Conservation (phyloP, 2,113 vertebrate genomes). For the Verasper variegatus region DNA sequence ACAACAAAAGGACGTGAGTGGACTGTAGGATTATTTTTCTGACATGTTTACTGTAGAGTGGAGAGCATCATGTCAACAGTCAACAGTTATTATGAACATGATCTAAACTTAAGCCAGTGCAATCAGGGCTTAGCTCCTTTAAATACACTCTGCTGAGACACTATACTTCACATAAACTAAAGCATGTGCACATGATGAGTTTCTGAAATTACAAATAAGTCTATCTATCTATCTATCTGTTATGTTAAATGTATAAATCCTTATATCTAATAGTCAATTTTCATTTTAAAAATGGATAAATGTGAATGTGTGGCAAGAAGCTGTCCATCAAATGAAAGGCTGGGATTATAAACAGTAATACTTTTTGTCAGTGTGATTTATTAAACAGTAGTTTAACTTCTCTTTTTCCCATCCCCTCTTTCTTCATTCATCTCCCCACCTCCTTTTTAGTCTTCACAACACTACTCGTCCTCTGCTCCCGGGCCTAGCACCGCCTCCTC, state of each 20-base stretch:
- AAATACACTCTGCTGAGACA: not conserved
- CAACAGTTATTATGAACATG: too few species aligned
- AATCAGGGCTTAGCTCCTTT: not conserved
- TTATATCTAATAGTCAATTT: not conserved
- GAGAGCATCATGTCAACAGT: slow-evolving; percentile 4
- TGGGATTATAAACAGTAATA: too few species aligned
- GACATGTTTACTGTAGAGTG: not conserved
- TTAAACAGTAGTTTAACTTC: not conserved
- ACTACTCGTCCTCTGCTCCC: slow-evolving; percentile 76
- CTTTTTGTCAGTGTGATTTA: too few species aligned
- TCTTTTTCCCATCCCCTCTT: slow-evolving; percentile 1
- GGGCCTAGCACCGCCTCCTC: slow-evolving; percentile 66
- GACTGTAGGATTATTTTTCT: slow-evolving; percentile 8
- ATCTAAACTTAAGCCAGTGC: too few species aligned
- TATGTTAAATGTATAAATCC: too few species aligned
- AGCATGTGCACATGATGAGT: not conserved
- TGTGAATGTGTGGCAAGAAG: not conserved
- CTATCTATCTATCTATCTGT: not conserved
- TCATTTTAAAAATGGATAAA: not conserved
- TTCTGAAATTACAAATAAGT: too few species aligned
- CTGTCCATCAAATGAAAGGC: slow-evolving; percentile 2
- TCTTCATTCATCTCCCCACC: not conserved
- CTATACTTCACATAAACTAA: slow-evolving; percentile 2
- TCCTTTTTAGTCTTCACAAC: slow-evolving; percentile 45
- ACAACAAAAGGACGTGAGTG: slow-evolving; percentile 52